phyloP scores from a whole-genome alignment of 2,888 invertebrate genomes.

The Tyria jacobaeae region DNA sequence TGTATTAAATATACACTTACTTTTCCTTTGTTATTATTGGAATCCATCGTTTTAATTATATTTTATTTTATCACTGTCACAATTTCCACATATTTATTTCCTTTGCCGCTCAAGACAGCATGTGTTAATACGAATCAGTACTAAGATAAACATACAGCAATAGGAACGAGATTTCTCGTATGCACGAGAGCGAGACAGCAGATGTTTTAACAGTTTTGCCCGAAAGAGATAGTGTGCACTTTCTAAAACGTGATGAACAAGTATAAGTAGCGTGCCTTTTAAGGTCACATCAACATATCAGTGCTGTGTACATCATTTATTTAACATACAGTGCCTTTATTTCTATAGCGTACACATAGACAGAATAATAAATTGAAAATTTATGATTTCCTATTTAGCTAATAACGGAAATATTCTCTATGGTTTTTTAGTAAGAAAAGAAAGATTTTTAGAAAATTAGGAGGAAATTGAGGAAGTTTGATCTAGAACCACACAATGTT shows the following conservation, averaged over 20 bases:
- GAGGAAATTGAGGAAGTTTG: too few species aligned
- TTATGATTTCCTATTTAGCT: too few species aligned
- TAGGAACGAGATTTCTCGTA: constrained; percentile 56
- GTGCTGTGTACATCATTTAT: constrained; percentile 1
- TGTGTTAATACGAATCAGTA: constrained; percentile 35
- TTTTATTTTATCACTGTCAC: constrained; percentile 25
- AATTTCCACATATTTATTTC: constrained; percentile 21
- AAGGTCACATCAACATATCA: constrained; percentile 77
- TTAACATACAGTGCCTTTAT: background rate
- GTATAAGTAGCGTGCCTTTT: constrained; percentile 61
- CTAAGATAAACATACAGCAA: constrained; percentile 51
- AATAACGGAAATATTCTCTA: too few species aligned
- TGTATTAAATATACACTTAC: constrained; percentile 19
- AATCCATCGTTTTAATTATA: constrained; percentile 44
- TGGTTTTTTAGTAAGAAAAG: too few species aligned
- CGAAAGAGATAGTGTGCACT: constrained; percentile 65
- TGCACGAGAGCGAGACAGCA: constrained; percentile 54
- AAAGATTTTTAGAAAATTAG: too few species aligned
- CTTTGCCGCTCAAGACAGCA: constrained; percentile 40
- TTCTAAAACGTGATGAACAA: constrained; percentile 75
- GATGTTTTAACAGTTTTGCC: constrained; percentile 38
- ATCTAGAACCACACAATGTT: too few species aligned
- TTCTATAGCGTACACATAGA: background rate
- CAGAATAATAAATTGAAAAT: background rate
- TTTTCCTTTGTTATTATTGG: constrained; percentile 28